Conservation (phyloP, 2,113 vertebrate species). For the Calidris pugnax region DNA sequence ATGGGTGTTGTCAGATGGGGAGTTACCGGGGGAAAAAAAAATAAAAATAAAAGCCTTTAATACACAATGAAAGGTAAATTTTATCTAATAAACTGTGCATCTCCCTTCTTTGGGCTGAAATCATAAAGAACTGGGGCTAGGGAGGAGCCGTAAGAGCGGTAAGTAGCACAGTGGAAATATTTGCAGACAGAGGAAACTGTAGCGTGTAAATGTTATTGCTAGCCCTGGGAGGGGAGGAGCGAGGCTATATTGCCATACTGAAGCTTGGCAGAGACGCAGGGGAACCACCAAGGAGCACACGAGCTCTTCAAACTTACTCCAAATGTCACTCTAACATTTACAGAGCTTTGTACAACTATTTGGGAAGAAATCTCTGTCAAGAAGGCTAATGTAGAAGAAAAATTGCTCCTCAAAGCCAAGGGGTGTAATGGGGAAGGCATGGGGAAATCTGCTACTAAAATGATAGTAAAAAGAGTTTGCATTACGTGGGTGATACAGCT, state of each 20-base stretch:
- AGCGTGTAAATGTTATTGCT: conserved; percentile 78
- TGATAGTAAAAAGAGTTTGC: neutral
- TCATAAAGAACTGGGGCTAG: neutral
- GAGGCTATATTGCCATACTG: neutral
- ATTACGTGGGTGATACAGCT: neutral
- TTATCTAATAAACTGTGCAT: conserved; percentile 31
- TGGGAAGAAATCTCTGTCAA: conserved; percentile 42
- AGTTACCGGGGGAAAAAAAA: neutral
- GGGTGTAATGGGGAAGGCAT: neutral
- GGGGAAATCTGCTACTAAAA: neutral
- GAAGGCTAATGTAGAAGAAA: conserved; percentile 56
- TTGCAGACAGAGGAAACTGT: conserved; percentile 74
- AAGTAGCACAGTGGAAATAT: conserved; percentile 59
- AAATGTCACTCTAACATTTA: conserved; percentile 84
- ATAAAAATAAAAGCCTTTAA: neutral
- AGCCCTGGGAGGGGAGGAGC: conserved; percentile 51
- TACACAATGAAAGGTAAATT: conserved; percentile 53
- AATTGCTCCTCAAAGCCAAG: conserved; percentile 25
- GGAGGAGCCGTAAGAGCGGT: neutral
- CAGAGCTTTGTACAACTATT: conserved; percentile 64
- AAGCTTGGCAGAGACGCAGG: conserved; percentile 29
- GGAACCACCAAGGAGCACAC: neutral
- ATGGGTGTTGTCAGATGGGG: neutral
- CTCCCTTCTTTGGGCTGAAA: neutral
- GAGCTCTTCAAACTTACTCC: conserved; percentile 53